Base-by-base conservation (phyloP, 2,888 invertebrate genomes). In the Timandra comae region DNA sequence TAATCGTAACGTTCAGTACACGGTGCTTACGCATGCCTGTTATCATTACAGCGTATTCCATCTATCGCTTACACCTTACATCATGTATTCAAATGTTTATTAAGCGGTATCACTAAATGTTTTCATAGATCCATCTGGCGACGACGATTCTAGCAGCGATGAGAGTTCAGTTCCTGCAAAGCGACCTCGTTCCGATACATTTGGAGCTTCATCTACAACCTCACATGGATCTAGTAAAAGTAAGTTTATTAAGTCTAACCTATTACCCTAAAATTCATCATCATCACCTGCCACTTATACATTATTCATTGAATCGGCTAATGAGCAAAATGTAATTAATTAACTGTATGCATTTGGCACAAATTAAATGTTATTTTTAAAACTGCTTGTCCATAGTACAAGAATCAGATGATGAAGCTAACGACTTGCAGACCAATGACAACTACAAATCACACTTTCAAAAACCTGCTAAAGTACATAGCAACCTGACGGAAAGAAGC, bases 161-260 rank as follows among this genome's bases (percentile, higher is more conserved):
- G 80, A 74, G 39, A 62, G 61, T 38, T 35, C 63, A 16, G 46
- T 63, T 7, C 64, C 80, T 21, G 67, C 68, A 1, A 84, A 84
- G 50, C 63, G 81, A 16, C 41, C 54, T 2, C 63, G 84, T 33
- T 46, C 67, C 1, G 70, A 84, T 37, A 81, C 80, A 5, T 72
- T 60, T 42, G 79, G 76, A 23, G 76, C 81, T 27, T 79, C 80
- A 12, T 82, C 84, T 13, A 80, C 78, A n/a, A 79, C 80, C 24
- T 82, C 82, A 9, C 73, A 79, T 56, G 79, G 78, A 23, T 82
- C 82, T 46, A 71, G 84, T 84, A 37, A 47, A 53, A 71, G 84
- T 84, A 37, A 46, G 54, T 48, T 24, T 12, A 7, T 12, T 7
- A 12, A 13, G 23, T 10, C 10, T n/a, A n/a, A n/a, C n/a, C n/a